Conservation (phyloP, 2,797 vertebrate species). For the Setipinna tenuifilis region DNA sequence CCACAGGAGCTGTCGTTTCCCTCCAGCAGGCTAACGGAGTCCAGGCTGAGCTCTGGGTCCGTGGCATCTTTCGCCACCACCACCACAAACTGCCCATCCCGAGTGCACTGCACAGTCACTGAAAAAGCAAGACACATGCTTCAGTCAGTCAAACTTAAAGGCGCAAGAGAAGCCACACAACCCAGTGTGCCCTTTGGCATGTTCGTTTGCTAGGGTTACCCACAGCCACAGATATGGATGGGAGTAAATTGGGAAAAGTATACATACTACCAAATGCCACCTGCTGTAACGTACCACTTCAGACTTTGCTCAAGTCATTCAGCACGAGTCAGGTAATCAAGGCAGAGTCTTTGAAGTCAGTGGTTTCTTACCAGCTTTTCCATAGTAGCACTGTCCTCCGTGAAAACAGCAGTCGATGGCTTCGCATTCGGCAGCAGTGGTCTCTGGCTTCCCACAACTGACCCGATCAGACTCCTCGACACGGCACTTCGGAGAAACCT, state of each 20-base stretch:
- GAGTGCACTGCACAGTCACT: slow-evolving; percentile 79
- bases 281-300: too few relatives aligned
- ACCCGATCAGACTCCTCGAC: slow-evolving; percentile 56
- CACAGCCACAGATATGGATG: too few relatives aligned
- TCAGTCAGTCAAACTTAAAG: too few relatives aligned
- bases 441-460: slow-evolving; percentile 63
- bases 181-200: too few relatives aligned
- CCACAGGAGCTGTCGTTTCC: slow-evolving; percentile 55
- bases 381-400: slow-evolving; percentile 68
- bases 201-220: too few relatives aligned
- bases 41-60: slow-evolving; percentile 63
- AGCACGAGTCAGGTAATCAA: too few relatives aligned
- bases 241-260: too few relatives aligned
- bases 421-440: slow-evolving; percentile 63
- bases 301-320: too few relatives aligned
- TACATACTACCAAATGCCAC: too few relatives aligned
- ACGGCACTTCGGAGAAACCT: background rate
- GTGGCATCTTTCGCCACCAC: slow-evolving; percentile 71
- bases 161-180: too few relatives aligned
- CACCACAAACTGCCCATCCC: slow-evolving; percentile 76
- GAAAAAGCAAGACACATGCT: background rate
- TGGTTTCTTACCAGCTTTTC: slow-evolving; percentile 65
- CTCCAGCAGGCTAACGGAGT: slow-evolving; percentile 65
- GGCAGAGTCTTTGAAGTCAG: background rate
- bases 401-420: slow-evolving; percentile 73